phyloP scores from a whole-genome alignment of 2,113 vertebrate species.

The Cyanoderma ruficeps region DNA sequence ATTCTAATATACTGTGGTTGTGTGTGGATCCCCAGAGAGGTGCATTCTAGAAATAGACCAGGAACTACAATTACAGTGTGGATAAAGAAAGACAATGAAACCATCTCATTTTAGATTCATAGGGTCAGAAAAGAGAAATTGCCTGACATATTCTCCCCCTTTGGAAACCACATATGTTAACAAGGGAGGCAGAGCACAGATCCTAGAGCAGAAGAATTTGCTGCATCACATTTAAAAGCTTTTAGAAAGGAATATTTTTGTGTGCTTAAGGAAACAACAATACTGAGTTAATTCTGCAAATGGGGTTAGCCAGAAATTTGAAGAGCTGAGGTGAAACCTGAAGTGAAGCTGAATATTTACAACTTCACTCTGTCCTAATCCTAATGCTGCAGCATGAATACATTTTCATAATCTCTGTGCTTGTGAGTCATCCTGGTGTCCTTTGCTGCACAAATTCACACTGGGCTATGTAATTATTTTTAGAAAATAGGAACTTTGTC shows the following conservation, averaged over 20 bases:
- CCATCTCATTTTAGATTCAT: conserved; percentile 51
- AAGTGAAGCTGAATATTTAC: conserved; percentile 60
- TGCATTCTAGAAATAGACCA: conserved; percentile 26
- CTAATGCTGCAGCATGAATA: conserved; percentile 50
- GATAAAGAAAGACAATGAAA: conserved; percentile 48
- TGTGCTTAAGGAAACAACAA: background rate
- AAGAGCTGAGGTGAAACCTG: conserved; percentile 46
- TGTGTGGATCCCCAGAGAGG: background rate
- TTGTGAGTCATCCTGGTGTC: conserved; percentile 35
- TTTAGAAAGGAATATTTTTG: background rate
- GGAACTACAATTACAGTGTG: conserved; percentile 31
- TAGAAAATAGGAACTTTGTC: conserved; percentile 67
- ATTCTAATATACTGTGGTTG: conserved; percentile 16
- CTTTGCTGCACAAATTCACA: conserved; percentile 60
- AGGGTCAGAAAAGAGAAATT: conserved; percentile 40
- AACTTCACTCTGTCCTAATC: conserved; percentile 42
- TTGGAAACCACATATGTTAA: background rate
- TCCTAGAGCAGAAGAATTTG: background rate
- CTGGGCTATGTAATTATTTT: conserved; percentile 62
- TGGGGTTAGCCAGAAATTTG: conserved; percentile 22
- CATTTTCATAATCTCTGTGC: conserved; percentile 59
- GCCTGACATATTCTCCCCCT: background rate
- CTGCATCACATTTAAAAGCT: background rate
- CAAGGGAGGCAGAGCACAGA: background rate
- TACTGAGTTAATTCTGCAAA: conserved; percentile 27